Evolutionary conservation across 2,797 vertebrate genomes (phyloP), one percentile per base, ranked within the genome.

Genomic region (Myotis daubentonii): DNA sequence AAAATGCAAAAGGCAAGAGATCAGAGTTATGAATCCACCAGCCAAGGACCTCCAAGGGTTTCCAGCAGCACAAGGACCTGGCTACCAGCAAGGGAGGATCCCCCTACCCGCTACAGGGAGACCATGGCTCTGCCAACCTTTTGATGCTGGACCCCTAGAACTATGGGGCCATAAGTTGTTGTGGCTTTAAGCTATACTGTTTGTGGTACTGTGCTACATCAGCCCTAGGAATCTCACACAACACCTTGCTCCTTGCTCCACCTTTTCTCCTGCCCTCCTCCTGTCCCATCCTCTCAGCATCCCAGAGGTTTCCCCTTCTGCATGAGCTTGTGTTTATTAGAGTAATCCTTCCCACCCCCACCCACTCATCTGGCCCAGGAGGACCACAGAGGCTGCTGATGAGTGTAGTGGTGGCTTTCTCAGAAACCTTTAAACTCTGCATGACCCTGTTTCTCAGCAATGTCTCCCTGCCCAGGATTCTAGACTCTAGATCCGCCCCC

Each of bases 121-220:
- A 17, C 5, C 1, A 1, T 0, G 7, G 2, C 13, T 57, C 15
- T 19, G 30, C 13, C 0, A 2, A 0, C 22, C 3, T 30, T 44
- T 22, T 8, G 11, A 5, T 25, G 15, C 13, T 28, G 41, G 44
- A 38, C 5, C 9, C 51, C 66, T 8, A 15, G 23, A 33, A 10
- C 5, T 15, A 1, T 0, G 16, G 13, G 66, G 13, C 9, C 15
- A 30, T 11, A 36, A 0, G 0, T 15, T 28, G 17, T 15, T 62
- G 49, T 2, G 12, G n/a, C 47, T 57, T 57, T 15, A 55, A 60
- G 38, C 30, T 2, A 5, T 16, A 5, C 17, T 9, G 25, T 15
- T 0, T 6, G 36, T 8, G 12, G 23, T 0, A 3, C 36, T 1
- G 16, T 9, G 66, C 25, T 0, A 9, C 17, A 2, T 12, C 36